These are phyloP conservation scores for Ploceus nigricollis DNA, from an alignment of 2,113 vertebrate genomes.

Conservation along the genomic window DNA sequence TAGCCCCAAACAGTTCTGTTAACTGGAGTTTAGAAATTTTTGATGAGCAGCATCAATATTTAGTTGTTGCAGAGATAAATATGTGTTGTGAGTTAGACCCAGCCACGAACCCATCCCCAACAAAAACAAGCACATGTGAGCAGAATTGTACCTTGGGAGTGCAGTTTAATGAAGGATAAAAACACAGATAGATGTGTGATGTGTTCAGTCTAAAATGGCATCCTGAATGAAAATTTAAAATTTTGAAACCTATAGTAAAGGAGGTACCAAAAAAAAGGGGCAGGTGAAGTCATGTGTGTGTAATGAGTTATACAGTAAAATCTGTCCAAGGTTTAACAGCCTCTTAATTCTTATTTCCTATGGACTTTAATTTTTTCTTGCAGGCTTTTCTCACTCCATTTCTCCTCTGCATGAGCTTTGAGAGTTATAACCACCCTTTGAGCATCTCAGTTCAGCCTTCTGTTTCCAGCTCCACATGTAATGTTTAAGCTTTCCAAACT, in stretches of 20 bases:
- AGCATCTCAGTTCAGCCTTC: background rate
- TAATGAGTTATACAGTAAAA: background rate
- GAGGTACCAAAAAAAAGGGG: background rate
- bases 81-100: background rate
- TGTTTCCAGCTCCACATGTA: background rate
- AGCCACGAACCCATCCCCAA: background rate
- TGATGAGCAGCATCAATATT: background rate
- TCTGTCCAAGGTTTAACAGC: background rate
- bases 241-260: background rate
- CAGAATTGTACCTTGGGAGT: background rate
- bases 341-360: background rate
- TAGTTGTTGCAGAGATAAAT: background rate
- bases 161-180: background rate
- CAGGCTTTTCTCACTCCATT: background rate
- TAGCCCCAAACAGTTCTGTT: background rate
- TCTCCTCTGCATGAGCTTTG: background rate
- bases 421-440: background rate
- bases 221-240: background rate
- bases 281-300: background rate
- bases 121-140: rapidly evolving
- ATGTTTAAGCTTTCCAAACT: background rate
- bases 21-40: background rate
- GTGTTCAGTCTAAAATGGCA: background rate
- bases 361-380: background rate
- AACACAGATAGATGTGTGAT: background rate